Conservation (phyloP, 1,140 invertebrate species). For the Diplogasteroides magnus region DNA sequence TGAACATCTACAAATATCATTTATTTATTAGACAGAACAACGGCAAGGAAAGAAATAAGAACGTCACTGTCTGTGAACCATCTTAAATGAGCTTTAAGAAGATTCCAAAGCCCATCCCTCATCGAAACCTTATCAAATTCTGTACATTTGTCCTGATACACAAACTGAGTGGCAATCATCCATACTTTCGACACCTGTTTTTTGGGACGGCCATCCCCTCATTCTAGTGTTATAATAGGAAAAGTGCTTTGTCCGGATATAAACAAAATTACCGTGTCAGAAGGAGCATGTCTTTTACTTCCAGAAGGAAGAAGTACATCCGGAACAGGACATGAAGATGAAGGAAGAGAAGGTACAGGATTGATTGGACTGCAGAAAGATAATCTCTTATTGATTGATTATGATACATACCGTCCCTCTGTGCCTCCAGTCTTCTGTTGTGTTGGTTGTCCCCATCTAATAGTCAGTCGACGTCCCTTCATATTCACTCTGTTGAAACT, state of each 20-base stretch:
- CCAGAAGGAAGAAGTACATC: conserved; percentile 7
- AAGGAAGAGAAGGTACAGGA: conserved; percentile 46
- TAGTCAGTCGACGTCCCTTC: conserved; percentile 71
- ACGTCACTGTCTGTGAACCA: too few relatives aligned
- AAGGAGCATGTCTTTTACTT: neutral
- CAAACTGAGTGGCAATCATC: too few relatives aligned
- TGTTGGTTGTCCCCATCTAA: conserved; percentile 78
- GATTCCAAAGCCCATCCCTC: neutral
- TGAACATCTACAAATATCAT: neutral
- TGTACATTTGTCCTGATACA: too few relatives aligned
- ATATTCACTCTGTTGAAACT: conserved; percentile 85
- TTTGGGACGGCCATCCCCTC: conserved; percentile 20
- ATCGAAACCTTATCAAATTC: too few relatives aligned
- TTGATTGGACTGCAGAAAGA: conserved; percentile 24
- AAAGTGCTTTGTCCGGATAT: neutral
- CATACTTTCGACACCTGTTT: conserved; percentile 16
- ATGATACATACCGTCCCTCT: too few relatives aligned
- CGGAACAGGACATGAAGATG: conserved; percentile 10
- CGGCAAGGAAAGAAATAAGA: too few relatives aligned
- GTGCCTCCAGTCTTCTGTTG: conserved; percentile 34
- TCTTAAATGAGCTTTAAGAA: too few relatives aligned
- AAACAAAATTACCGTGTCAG: neutral
- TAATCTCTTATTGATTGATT: conserved; percentile 3
- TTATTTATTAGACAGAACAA: too few relatives aligned
- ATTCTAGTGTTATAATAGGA: conserved; percentile 35